Base-by-base conservation (phyloP, 2,113 vertebrate species). In the Gymnobelideus leadbeateri region DNA sequence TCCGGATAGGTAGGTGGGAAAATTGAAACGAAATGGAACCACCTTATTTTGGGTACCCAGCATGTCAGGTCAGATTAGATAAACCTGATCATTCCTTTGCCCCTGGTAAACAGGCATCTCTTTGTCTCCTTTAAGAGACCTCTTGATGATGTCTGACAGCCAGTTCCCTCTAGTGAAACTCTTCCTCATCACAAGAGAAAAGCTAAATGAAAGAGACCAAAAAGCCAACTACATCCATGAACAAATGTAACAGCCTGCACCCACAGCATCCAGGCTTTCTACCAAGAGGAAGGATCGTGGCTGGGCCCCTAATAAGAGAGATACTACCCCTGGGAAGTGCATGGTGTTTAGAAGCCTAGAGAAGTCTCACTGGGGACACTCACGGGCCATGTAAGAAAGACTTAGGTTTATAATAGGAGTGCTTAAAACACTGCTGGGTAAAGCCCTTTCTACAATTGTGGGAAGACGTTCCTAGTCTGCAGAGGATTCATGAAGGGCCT, bases 1-100 rank as follows among this genome's bases (percentile, higher is more conserved):
- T 99, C 98, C 99, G 99, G 97, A 99, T 99, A 51, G 99, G 99
- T 99, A 98, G 98, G 93, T 21, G 37, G 89, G 54, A 31, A 8
- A 51, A 50, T 23, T 11, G 47, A 49, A 50, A 26, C 28, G 37
- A 46, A 1, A 0, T 52, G 68, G 26, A 57, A 6, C 50, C 50
- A 53, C 16, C 68, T 23, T 43, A 84, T 43, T 84, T 84, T 84
- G 68, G 43, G n/a, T 7, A 6, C 5, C 68, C n/a, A n/a, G 7
- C 68, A 43, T 84, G 7, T 19, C 19, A 84, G 16, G 16, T 84
- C 68, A 23, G 5, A 84, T 23, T 19, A n/a, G n/a, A 84, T 84
- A 43, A 84, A 21, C 37, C n/a, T 43, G 37, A 43, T 84, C 7
- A 8, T 84, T 84, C n/a, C 12, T 77, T n/a, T 84, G 68, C 0